A percentile compares a stretch with the other conserved stretches of the same genome.
phyloP scores from a whole-genome alignment of 2,888 invertebrate species.

The Belgica antarctica region DNA sequence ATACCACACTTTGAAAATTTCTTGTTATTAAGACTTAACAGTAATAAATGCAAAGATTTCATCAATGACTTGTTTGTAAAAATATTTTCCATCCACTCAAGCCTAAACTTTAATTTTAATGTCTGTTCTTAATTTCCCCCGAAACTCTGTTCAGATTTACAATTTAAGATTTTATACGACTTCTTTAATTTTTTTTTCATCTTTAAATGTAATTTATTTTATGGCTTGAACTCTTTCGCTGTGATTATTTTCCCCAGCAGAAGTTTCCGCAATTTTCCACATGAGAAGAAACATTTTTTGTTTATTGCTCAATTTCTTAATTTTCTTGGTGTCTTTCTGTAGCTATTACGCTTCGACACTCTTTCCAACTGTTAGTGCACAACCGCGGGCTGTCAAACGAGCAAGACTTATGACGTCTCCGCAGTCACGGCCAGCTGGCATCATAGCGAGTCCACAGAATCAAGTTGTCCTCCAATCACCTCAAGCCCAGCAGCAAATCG shows the following conservation, averaged over 20 bases:
- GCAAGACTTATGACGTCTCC: constrained; percentile 54
- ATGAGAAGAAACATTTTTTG: constrained; percentile 22
- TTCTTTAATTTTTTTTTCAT: not conserved
- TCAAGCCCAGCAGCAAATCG: constrained; percentile 49
- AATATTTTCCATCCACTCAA: no score
- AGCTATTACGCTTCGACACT: constrained; percentile 55
- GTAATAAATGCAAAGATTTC: no score
- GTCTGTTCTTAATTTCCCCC: no score
- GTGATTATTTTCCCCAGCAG: no score
- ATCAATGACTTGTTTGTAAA: no score
- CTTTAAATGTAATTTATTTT: constrained; percentile 13
- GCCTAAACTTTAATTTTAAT: no score
- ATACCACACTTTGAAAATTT: no score
- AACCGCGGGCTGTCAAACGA: constrained; percentile 54
- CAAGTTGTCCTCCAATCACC: constrained; percentile 49
- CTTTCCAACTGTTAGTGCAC: constrained; percentile 51
- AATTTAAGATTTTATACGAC: constrained; percentile 20
- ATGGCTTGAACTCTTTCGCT: constrained; percentile 21
- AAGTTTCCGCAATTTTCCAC: constrained; percentile 43
- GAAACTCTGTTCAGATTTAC: no score
- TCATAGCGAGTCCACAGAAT: constrained; percentile 49
- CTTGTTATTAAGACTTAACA: no score
- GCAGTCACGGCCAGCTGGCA: constrained; percentile 49
- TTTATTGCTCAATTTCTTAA: constrained; percentile 7
- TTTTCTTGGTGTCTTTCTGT: not conserved